Evolutionary conservation across 2,888 invertebrate species (phyloP), one percentile per base, ranked within the genome.

Genomic region (Rhingia campestris): DNA sequence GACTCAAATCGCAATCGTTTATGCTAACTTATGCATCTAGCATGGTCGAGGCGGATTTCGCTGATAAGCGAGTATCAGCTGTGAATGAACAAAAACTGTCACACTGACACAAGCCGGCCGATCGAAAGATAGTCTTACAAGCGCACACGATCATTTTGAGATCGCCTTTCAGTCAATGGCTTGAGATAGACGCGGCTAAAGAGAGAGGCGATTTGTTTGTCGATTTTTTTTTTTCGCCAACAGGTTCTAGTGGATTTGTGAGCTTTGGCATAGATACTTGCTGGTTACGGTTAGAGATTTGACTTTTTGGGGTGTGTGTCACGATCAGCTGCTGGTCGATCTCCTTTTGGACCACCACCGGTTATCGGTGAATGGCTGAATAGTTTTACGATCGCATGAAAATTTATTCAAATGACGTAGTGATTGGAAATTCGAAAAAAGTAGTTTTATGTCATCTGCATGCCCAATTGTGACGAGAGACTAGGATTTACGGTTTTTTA

Each of bases 381-480:
- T 12, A 33, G 53, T 43, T 63, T 54, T 37, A 73, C 54, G 63
- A 73, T 54, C 54, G n/a, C n/a, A 30, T 45, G 14, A 14, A 73
- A 73, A 64, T 73, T 73, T 63, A 73, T 73, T 43, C 35, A 53
- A 63, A 73, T 54, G 22, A 37, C 39, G 10, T 35, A 35, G 49
- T 59, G 22, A 22, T 41, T 33, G 51, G 43, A 41, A 58, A 53
- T 67, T 43, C n/a, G n/a, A 14, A 37, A 61, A 53, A 53, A 63
- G 56, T 69, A 3, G 61, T 77, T 69, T 41, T 70, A 53, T 53
- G 45, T 12, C 45, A 14, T 30, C 67, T 67, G 49, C 22, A 58
- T 51, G 58, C n/a, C 30, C 59, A 12, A 49, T 59, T 58, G 41
- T 47, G 63, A 58, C n/a, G 30, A 35, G 69, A 59, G 61, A 63